Evolutionary conservation across 2,888 invertebrate genomes (phyloP).

Genomic region (Protonemura montana): DNA sequence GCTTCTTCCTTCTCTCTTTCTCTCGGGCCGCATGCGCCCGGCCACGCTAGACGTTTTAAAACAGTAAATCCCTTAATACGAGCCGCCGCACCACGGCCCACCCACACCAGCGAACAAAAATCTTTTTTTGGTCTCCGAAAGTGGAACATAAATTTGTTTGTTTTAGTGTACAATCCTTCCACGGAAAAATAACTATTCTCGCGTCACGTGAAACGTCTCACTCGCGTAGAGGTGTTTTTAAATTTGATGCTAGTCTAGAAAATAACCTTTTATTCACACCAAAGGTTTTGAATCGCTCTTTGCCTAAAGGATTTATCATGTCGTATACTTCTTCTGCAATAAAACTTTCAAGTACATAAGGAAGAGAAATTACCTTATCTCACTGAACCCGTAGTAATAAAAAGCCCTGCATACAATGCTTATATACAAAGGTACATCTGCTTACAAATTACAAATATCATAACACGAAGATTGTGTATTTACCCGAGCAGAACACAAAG

Average conservation of each 20-base stretch:
- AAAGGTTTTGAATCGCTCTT: not conserved
- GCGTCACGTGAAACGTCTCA: not conserved
- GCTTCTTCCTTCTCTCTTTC: not conserved
- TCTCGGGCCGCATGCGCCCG: not conserved
- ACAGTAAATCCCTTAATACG: conserved; percentile 36
- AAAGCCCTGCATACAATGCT: not conserved
- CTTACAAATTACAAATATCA: conserved; percentile 7
- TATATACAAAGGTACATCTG: not conserved
- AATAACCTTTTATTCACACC: not conserved
- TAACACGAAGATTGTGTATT: not conserved
- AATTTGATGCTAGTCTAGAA: not conserved
- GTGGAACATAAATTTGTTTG: conserved; percentile 36
- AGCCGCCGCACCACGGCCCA: not conserved
- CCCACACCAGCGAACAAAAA: conserved; percentile 1
- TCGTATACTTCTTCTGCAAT: not conserved
- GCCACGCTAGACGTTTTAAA: not conserved
- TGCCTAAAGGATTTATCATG: not conserved
- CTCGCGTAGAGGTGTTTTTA: not conserved
- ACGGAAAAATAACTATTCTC: conserved; percentile 1
- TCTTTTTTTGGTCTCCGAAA: not conserved
- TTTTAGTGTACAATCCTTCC: conserved; percentile 22
- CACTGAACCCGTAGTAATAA: not conserved
- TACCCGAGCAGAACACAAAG: not conserved
- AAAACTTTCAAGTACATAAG: not conserved
- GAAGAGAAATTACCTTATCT: not conserved